Base-by-base conservation (phyloP, 2,888 invertebrate genomes). In the Heliconius cydno region DNA sequence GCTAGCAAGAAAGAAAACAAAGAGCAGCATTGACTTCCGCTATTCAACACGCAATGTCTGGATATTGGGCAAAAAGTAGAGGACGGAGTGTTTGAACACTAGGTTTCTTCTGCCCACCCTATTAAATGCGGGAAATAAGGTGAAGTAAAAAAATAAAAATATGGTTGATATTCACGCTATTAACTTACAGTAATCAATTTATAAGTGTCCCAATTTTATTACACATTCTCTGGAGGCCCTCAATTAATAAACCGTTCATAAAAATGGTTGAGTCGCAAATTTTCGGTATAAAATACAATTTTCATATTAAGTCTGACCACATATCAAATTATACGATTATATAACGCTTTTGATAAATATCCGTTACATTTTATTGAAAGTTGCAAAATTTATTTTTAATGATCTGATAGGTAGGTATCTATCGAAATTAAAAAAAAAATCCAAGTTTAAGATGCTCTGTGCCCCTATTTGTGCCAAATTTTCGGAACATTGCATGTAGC, bases 171-270 rank as follows among this genome's bases (percentile, higher is more conserved):
- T 57, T 57, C 7, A 22, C 57, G 57, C 57, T 57, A 19, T 57
- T 57, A 57, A 22, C n/a, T 57, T n/a, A n/a, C 10, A 10, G n/a
- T 60, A 60, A 60, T 60, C n/a, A 60, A 60, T 60, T 60, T 60
- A 60, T 60, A 60, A 60, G 60, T 60, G 60, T n/a, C 60, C 60
- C 60, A 60, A 60, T 60, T n/a, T n/a, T 60, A 60, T n/a, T n/a
- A 60, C 3, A n/a, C 7, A 60, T 60, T 60, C 60, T 60, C 60
- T 60, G n/a, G 9, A 60, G 60, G 60, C 60, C n/a, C 60, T n/a
- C 60, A 60, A 60, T 60, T 60, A 60, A 60, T 60, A 60, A n/a
- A n/a, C n/a, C 60, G n/a, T 60, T 60, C 22, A 60, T 60, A 60
- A 60, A 57, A 60, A 60, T 60, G 60, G 60, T 10, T 10, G n/a